Evolutionary conservation across 2,113 vertebrate species (phyloP).

Genomic region (human (Homo sapiens)): DNA sequence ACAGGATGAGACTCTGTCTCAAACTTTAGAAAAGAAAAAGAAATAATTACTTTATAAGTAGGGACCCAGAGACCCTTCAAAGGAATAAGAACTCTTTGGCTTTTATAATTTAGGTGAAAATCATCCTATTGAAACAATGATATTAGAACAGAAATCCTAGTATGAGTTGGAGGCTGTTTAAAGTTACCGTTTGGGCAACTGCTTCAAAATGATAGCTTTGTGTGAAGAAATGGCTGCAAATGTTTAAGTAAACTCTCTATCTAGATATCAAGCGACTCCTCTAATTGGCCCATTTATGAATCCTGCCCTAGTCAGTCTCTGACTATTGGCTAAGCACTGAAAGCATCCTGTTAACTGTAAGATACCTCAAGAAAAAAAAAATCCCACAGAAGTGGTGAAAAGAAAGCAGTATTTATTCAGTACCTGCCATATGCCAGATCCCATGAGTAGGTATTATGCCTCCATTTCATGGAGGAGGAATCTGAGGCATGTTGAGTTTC

Average conservation of each 20-base stretch:
- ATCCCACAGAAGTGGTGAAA: not conserved
- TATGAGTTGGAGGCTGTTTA: not conserved
- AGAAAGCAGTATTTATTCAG: not conserved
- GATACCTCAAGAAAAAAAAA: not conserved
- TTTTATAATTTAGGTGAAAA: conserved; percentile 13
- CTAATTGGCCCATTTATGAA: not conserved
- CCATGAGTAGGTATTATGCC: not conserved
- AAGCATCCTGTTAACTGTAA: not conserved
- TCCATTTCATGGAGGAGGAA: not conserved
- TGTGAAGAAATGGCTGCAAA: not conserved
- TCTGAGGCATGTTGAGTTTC: not conserved
- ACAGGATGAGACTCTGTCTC: too few relatives aligned
- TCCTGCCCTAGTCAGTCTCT: not conserved
- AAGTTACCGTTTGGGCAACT: not conserved
- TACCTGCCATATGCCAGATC: not conserved
- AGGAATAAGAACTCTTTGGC: not conserved
- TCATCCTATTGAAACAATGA: not conserved
- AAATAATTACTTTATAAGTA: not conserved
- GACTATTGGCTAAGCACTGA: not conserved
- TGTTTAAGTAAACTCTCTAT: not conserved
- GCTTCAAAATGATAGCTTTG: not conserved
- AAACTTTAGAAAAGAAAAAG: not conserved
- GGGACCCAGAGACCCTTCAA: not conserved
- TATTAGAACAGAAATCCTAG: not conserved
- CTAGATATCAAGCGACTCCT: not conserved